Percentiles rank a stretch among this genome's conserved stretches.
phyloP scores from a whole-genome alignment of 2,113 vertebrate species.

The Bostrychus sinensis region DNA sequence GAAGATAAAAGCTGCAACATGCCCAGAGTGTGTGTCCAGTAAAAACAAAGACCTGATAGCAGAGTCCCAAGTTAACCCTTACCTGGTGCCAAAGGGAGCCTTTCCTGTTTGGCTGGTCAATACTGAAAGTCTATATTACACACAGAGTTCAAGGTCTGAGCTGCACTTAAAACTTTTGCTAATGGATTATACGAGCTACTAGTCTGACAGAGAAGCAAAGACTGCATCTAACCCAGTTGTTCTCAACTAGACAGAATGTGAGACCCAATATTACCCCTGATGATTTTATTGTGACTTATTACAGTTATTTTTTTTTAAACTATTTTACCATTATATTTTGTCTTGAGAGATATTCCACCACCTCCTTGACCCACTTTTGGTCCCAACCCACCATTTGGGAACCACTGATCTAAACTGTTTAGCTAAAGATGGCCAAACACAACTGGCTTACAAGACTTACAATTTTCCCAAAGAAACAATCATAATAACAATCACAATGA shows the following conservation, averaged over 20 bases:
- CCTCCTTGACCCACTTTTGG: too few species aligned
- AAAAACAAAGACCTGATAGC: neutral
- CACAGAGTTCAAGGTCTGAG: constrained; percentile 3
- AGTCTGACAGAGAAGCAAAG: neutral
- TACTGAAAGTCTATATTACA: neutral
- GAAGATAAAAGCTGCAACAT: neutral
- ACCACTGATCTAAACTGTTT: too few species aligned
- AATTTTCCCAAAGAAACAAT: too few species aligned
- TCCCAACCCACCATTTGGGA: too few species aligned
- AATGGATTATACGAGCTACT: neutral
- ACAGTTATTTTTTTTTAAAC: too few species aligned
- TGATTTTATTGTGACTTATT: too few species aligned
- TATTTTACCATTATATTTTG: too few species aligned
- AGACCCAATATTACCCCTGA: neutral
- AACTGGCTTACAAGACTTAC: too few species aligned
- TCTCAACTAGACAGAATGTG: neutral
- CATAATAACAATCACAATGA: too few species aligned
- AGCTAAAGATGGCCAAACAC: too few species aligned
- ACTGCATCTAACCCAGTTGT: neutral
- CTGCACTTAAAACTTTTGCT: neutral
- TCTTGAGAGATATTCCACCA: too few species aligned
- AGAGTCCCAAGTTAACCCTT: constrained; percentile 11
- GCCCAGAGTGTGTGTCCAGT: neutral
- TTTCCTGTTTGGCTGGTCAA: constrained; percentile 6
- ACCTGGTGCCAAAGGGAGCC: neutral